phyloP scores from a whole-genome alignment of 2,888 invertebrate genomes.

The Pherbina coryleti region DNA sequence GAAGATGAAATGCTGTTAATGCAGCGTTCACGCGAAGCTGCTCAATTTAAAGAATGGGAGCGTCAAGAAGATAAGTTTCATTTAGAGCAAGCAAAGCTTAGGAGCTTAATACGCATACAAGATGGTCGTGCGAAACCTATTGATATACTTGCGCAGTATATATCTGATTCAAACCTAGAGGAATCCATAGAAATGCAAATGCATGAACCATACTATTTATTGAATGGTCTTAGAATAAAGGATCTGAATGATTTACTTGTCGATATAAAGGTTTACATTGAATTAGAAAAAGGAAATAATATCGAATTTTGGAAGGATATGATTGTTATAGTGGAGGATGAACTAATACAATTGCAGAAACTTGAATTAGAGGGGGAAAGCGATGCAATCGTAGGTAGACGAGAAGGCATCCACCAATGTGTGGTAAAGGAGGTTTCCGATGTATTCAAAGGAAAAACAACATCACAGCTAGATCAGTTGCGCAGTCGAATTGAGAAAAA shows the following conservation, averaged over 20 bases:
- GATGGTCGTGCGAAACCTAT: constrained; percentile 98
- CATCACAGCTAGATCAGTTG: constrained; percentile 85
- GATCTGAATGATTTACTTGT: constrained; percentile 96
- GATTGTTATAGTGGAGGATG: constrained; percentile 93
- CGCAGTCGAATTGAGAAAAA: constrained; percentile 89
- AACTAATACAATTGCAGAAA: constrained; percentile 87
- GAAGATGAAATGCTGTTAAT: constrained; percentile 87
- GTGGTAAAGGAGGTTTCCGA: constrained; percentile 90
- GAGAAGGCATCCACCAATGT: constrained; percentile 85
- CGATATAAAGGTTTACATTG: constrained; percentile 95
- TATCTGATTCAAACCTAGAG: constrained; percentile 88
- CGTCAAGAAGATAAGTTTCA: constrained; percentile 98
- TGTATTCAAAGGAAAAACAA: constrained; percentile 94
- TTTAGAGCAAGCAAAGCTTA: constrained; percentile 92
- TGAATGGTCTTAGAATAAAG: constrained; percentile 88
- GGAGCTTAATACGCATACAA: constrained; percentile 95
- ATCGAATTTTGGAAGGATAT: constrained; percentile 96
- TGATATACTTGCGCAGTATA: constrained; percentile 96
- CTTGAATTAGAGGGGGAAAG: constrained; percentile 75
- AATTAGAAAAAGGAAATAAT: constrained; percentile 90
- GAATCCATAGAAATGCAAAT: constrained; percentile 98
- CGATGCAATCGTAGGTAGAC: constrained; percentile 71
- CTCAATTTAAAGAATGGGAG: constrained; percentile 93
- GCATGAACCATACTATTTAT: constrained; percentile 97
- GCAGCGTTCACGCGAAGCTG: constrained; percentile 90